Evolutionary conservation across 2,797 vertebrate species (phyloP).

Genomic region (Momotus momota): DNA sequence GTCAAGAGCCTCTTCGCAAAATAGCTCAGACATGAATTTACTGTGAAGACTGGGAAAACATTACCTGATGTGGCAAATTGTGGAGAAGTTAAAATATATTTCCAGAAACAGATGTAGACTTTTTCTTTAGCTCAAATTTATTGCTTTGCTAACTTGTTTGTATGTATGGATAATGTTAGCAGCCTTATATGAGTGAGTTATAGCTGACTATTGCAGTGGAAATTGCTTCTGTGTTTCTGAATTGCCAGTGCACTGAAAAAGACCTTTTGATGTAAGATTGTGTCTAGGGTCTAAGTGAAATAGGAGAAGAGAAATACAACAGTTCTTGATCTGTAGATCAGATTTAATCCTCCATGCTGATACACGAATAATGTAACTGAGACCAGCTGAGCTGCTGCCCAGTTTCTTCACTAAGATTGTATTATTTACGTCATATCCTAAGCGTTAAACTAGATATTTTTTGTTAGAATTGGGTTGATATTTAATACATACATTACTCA

Average conservation of each 20-base stretch:
- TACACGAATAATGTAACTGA: background rate
- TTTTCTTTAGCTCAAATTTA: background rate
- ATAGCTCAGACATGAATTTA: background rate
- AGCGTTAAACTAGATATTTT: background rate
- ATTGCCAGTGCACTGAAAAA: background rate
- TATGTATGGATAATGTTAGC: rapidly evolving
- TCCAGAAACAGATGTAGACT: background rate
- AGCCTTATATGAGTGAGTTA: background rate
- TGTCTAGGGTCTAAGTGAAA: background rate
- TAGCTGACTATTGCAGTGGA: background rate
- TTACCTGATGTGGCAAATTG: background rate
- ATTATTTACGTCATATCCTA: background rate
- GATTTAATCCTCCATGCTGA: background rate
- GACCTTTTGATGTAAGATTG: background rate
- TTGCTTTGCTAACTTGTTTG: background rate
- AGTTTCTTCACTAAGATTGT: background rate
- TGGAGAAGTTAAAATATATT: background rate
- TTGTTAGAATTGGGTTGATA: background rate
- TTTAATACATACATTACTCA: background rate
- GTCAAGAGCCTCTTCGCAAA: background rate
- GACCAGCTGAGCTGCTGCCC: background rate
- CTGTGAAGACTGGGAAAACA: background rate
- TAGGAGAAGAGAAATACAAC: background rate
- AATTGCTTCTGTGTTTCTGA: background rate
- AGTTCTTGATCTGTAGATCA: background rate